Conservation (phyloP, 2,113 vertebrate species). For the Passer montanus region DNA sequence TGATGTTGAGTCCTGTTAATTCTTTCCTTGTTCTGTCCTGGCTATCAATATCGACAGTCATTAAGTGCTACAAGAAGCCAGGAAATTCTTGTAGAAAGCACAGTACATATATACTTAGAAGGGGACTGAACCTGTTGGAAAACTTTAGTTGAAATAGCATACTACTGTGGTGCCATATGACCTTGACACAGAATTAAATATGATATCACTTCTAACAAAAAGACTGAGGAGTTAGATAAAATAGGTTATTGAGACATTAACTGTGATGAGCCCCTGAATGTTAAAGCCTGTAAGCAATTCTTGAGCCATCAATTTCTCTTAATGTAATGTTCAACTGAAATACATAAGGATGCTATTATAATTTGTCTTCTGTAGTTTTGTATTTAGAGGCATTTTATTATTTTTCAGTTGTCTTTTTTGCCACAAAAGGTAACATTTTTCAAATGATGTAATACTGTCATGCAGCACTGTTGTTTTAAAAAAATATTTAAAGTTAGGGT, state of each 20-base stretch:
- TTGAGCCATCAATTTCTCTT: slow-evolving; percentile 22
- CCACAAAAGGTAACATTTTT: background rate
- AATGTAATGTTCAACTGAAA: slow-evolving; percentile 22
- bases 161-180: background rate
- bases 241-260: background rate
- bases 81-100: background rate
- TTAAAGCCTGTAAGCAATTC: background rate
- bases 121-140: accelerated
- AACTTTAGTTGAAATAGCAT: background rate
- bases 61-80: background rate
- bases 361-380: background rate
- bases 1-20: background rate
- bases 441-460: background rate
- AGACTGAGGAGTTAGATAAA: background rate
- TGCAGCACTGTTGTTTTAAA: background rate
- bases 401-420: slow-evolving; percentile 31
- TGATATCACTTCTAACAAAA: background rate
- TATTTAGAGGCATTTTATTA: slow-evolving; percentile 31
- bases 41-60: background rate
- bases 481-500: background rate
- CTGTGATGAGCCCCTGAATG: background rate
- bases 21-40: background rate
- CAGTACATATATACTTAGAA: background rate
- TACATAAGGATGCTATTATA: background rate
- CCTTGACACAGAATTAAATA: background rate